Percentiles rank a stretch among this genome's conserved stretches.
Conservation (phyloP, 2,797 vertebrate genomes). For the Arrhamphus sclerolepis region DNA sequence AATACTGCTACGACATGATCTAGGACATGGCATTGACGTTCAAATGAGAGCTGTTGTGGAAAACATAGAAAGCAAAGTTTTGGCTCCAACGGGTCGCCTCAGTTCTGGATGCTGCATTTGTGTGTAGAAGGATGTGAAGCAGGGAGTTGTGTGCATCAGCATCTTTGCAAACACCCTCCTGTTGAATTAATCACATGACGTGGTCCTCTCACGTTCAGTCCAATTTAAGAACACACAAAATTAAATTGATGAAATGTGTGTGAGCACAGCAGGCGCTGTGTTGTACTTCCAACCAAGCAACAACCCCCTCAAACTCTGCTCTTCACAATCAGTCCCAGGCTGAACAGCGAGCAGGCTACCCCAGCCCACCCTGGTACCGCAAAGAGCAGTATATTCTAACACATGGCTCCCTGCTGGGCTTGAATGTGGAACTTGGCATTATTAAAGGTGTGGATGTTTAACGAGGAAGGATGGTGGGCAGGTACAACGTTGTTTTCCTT, state of each 20-base stretch:
- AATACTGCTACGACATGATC: slow-evolving; percentile 1
- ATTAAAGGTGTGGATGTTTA: slow-evolving; percentile 74
- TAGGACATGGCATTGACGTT: neutral
- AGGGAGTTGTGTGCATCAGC: slow-evolving; percentile 39
- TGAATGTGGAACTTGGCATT: slow-evolving; percentile 66
- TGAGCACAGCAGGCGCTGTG: slow-evolving; percentile 35
- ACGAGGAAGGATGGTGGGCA: slow-evolving; percentile 62
- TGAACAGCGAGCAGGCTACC: slow-evolving; percentile 40
- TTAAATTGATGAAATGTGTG: slow-evolving; percentile 51
- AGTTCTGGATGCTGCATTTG: slow-evolving; percentile 1
- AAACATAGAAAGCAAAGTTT: neutral
- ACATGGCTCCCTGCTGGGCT: slow-evolving; percentile 65
- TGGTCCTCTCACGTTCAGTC: slow-evolving; percentile 24
- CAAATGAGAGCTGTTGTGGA: neutral
- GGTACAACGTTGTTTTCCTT: slow-evolving; percentile 67
- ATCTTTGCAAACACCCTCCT: slow-evolving; percentile 43
- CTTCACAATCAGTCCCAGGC: slow-evolving; percentile 60
- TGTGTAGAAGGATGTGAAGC: slow-evolving; percentile 33
- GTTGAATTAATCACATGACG: slow-evolving; percentile 35
- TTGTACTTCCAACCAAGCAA: slow-evolving; percentile 45
- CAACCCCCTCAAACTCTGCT: slow-evolving; percentile 27
- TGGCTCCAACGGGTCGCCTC: slow-evolving; percentile 12
- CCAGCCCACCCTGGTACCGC: slow-evolving; percentile 74
- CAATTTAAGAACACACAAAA: slow-evolving; percentile 39
- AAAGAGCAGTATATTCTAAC: slow-evolving; percentile 61